Evolutionary conservation across 2,797 vertebrate genomes (phyloP).

Genomic region (Anas bernieri): DNA sequence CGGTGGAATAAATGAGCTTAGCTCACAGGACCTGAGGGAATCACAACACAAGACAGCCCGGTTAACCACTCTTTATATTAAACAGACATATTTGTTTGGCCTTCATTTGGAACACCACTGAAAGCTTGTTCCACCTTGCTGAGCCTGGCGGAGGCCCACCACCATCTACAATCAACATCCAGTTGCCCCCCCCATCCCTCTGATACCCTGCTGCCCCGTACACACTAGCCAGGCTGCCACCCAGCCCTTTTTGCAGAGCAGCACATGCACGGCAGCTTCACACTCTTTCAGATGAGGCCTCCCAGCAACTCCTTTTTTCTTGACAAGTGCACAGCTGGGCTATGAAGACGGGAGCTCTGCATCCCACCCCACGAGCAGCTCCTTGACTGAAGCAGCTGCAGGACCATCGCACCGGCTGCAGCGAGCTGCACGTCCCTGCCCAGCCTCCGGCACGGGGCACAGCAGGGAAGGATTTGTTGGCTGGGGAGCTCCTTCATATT

Average conservation of each 20-base stretch:
- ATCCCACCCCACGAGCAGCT: constrained; percentile 7
- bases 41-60: background rate
- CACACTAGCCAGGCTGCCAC: background rate
- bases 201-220: constrained; percentile 33
- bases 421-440: constrained; percentile 34
- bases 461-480: constrained; percentile 31
- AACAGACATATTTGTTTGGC: background rate
- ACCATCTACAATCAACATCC: constrained; percentile 60
- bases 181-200: constrained; percentile 29
- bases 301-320: background rate
- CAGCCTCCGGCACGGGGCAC: background rate
- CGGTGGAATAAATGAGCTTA: background rate
- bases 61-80: constrained; percentile 1
- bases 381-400: background rate
- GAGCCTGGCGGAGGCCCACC: constrained; percentile 56
- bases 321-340: constrained; percentile 32
- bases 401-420: background rate
- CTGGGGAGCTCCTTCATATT: constrained; percentile 42
- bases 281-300: background rate
- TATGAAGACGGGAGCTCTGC: constrained; percentile 55
- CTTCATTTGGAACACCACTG: constrained; percentile 33
- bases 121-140: constrained; percentile 68
- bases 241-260: background rate
- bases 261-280: background rate
- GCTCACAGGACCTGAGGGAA: background rate